Evolutionary conservation across 2,113 vertebrate genomes (phyloP).

Genomic region (Etheostoma cragini): DNA sequence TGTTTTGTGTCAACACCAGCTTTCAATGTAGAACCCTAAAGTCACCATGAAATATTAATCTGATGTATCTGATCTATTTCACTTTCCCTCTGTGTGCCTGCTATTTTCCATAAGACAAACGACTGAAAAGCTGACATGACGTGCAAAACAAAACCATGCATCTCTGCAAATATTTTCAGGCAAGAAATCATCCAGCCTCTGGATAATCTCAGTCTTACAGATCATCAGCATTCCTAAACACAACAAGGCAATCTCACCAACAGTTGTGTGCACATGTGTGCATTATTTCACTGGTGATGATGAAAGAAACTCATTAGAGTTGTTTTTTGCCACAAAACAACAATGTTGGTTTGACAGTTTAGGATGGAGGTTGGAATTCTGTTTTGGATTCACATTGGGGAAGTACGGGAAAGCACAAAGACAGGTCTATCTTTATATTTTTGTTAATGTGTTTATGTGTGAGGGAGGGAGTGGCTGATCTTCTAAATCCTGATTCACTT

Average conservation of each 20-base stretch:
- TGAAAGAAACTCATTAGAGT: conserved; percentile 1
- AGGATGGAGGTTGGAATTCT: conserved; percentile 11
- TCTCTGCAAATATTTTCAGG: conserved; percentile 18
- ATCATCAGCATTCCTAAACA: conserved; percentile 26
- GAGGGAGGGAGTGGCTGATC: not conserved
- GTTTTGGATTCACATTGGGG: conserved; percentile 14
- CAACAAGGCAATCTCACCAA: not conserved
- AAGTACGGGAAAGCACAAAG: conserved; percentile 21
- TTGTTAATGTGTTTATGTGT: conserved; percentile 6
- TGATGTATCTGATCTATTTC: not conserved
- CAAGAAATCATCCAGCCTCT: not conserved
- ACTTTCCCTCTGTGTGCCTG: not conserved
- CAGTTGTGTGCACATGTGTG: not conserved
- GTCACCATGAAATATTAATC: not conserved
- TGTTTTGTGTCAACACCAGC: not conserved
- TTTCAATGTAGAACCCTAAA: not conserved
- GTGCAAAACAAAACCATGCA: conserved; percentile 7
- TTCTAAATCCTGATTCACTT: not conserved
- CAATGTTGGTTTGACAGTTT: conserved; percentile 23
- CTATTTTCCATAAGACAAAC: conserved; percentile 2
- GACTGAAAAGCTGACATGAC: conserved; percentile 10
- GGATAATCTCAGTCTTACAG: conserved; percentile 2
- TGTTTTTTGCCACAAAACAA: conserved; percentile 13
- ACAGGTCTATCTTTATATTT: not conserved
- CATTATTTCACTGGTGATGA: conserved; percentile 7